Percentiles rank a stretch among this genome's conserved stretches.
These are phyloP conservation scores for Chaenogobius annularis DNA, from an alignment of 2,113 vertebrate species.

Conservation along the genomic window DNA sequence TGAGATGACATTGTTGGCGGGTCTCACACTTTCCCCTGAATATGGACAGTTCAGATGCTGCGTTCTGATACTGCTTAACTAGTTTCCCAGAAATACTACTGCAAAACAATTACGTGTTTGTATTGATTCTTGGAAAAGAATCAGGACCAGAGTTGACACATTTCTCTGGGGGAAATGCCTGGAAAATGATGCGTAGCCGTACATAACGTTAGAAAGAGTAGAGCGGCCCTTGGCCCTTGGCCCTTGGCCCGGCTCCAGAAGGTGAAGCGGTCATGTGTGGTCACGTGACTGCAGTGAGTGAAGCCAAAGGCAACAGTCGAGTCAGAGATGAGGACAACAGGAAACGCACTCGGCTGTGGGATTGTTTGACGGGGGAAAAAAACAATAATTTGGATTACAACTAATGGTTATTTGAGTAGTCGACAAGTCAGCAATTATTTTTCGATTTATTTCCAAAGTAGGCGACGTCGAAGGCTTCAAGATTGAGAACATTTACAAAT, in stretches of 20 bases:
- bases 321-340: background rate
- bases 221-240: conserved; percentile 17
- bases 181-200: background rate
- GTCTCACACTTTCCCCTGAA: conserved; percentile 18
- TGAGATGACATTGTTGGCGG: conserved; percentile 51
- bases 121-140: conserved; percentile 26
- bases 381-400: no score
- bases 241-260: conserved; percentile 32
- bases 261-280: conserved; percentile 25
- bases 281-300: conserved; percentile 16
- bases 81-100: conserved; percentile 38
- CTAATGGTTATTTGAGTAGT: no score
- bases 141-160: conserved; percentile 20
- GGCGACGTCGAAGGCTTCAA: no score
- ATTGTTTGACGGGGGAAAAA: no score
- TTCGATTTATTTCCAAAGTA: no score
- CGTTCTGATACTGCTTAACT: conserved; percentile 26
- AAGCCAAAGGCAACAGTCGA: background rate
- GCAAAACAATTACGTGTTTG: conserved; percentile 25
- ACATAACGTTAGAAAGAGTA: conserved; percentile 10
- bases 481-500: no score
- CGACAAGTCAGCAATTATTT: no score
- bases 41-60: conserved; percentile 34
- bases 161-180: conserved; percentile 27
- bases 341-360: no score